Evolutionary conservation across 2,888 invertebrate species (phyloP).

Genomic region (Acronicta leporina): DNA sequence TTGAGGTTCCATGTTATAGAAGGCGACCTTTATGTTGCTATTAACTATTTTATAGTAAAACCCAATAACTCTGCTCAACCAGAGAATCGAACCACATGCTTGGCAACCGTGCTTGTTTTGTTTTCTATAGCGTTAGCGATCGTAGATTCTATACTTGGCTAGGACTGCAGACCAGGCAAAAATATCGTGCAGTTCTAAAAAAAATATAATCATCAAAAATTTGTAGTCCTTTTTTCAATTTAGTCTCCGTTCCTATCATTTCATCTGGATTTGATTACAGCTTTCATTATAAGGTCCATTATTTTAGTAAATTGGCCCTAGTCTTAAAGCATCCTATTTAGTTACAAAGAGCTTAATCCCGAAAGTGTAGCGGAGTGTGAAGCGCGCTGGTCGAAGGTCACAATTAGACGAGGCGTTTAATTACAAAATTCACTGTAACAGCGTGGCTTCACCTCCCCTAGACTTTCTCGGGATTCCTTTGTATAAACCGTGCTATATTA

Average conservation of each 20-base stretch:
- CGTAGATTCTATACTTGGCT: too few species aligned
- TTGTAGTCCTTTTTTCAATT: not conserved
- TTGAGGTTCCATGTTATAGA: too few species aligned
- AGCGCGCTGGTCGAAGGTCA: conserved; percentile 78
- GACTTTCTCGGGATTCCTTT: conserved; percentile 83
- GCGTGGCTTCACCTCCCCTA: conserved; percentile 84
- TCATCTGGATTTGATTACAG: conserved; percentile 3
- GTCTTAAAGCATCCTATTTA: conserved; percentile 52
- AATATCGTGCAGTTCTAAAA: too few species aligned
- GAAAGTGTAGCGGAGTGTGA: conserved; percentile 75
- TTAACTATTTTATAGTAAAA: too few species aligned
- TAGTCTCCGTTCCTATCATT: conserved; percentile 3
- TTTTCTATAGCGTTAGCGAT: too few species aligned
- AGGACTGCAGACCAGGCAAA: too few species aligned
- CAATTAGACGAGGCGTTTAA: conserved; percentile 87
- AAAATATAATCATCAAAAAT: not conserved
- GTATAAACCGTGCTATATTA: conserved; percentile 18
- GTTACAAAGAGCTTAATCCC: conserved; percentile 68
- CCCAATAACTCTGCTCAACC: too few species aligned
- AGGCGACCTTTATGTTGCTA: too few species aligned
- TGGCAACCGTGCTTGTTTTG: too few species aligned
- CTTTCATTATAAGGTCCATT: conserved; percentile 8
- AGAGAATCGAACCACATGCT: too few species aligned
- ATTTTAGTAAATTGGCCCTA: conserved; percentile 28
- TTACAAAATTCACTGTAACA: conserved; percentile 85